These are phyloP conservation scores for Trimorus sp. DNA, from an alignment of 2,888 invertebrate species.

Conservation along the genomic window DNA sequence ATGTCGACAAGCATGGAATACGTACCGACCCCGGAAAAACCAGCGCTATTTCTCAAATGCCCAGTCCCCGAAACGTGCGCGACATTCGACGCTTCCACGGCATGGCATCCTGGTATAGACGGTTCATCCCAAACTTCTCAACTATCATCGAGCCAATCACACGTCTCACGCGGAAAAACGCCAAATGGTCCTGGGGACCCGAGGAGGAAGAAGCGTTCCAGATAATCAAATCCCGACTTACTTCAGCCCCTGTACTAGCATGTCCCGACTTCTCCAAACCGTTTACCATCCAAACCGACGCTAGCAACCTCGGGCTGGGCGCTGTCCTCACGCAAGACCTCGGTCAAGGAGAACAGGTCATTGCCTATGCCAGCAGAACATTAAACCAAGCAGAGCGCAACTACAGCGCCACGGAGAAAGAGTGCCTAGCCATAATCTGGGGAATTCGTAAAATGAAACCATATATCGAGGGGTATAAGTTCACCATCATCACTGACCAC, in stretches of 20 bases:
- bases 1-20: too few relatives aligned
- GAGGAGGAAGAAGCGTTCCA: slow-evolving; percentile 12
- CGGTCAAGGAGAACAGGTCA: slow-evolving; percentile 39
- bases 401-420: slow-evolving; percentile 65
- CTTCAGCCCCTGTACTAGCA: not conserved
- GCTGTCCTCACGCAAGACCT: slow-evolving; percentile 25
- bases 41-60: too few relatives aligned
- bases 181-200: slow-evolving; percentile 12
- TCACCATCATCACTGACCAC: slow-evolving; percentile 62
- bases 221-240: not conserved
- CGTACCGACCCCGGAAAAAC: too few relatives aligned
- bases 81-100: not conserved
- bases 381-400: slow-evolving; percentile 43
- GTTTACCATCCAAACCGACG: slow-evolving; percentile 46
- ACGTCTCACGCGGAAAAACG: slow-evolving; percentile 4
- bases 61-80: too few relatives aligned
- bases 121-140: slow-evolving; percentile 22
- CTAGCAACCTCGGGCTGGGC: slow-evolving; percentile 22
- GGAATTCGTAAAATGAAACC: not conserved
- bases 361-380: slow-evolving; percentile 61
- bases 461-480: not conserved
- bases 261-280: not conserved
- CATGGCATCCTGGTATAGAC: slow-evolving; percentile 37
- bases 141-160: slow-evolving; percentile 1
- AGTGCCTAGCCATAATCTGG: slow-evolving; percentile 69